These are phyloP conservation scores for Diglossa cyanea DNA, from an alignment of 2,797 vertebrate genomes.

Conservation along the genomic window DNA sequence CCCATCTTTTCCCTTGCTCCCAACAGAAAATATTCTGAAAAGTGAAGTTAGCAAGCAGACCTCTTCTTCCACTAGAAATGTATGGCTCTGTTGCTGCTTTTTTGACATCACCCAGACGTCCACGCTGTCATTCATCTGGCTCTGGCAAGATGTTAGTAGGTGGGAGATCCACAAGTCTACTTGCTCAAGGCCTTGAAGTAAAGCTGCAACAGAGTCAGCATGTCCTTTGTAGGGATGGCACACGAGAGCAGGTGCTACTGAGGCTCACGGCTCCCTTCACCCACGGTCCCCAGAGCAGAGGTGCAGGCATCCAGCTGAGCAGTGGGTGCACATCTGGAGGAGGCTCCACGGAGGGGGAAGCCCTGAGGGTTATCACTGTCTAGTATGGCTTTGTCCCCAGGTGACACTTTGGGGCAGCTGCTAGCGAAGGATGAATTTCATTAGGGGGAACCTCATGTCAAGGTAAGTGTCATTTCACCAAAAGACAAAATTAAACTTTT, in stretches of 20 bases:
- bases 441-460: neutral
- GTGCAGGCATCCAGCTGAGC: neutral
- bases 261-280: neutral
- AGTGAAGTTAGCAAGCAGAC: neutral
- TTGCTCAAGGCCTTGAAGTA: neutral
- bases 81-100: neutral
- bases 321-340: neutral
- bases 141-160: neutral
- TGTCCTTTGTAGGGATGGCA: neutral
- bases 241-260: accelerated
- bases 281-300: neutral
- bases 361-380: neutral
- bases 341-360: neutral
- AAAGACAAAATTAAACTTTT: neutral
- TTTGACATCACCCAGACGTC: neutral
- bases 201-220: neutral
- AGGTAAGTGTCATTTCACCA: neutral
- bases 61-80: neutral
- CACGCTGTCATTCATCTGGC: neutral
- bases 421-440: neutral
- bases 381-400: neutral
- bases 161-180: neutral
- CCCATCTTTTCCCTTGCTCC: neutral
- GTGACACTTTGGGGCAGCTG: neutral
- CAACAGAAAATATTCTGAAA: neutral